Evolutionary conservation across 2,113 vertebrate genomes (phyloP).

Genomic region (Dolichotis patagonum): DNA sequence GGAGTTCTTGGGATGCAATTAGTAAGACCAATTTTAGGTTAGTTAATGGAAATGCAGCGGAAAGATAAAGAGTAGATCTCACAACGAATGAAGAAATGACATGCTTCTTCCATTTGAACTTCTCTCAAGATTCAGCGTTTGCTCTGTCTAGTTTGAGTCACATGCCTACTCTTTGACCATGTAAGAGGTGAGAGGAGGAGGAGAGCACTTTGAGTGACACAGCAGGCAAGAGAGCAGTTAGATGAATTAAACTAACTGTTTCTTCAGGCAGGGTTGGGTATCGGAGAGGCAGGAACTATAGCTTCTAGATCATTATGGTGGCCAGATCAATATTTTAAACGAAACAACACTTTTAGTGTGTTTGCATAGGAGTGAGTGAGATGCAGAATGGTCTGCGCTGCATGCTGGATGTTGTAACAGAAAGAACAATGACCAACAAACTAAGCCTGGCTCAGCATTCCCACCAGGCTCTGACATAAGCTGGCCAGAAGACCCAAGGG

Average conservation of each 20-base stretch:
- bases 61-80: neutral
- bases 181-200: no score
- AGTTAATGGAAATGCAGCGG: neutral
- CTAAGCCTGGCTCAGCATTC: neutral
- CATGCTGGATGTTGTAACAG: neutral
- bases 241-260: neutral
- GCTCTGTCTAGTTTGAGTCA: neutral
- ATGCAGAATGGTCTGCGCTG: neutral
- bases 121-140: neutral
- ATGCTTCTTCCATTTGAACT: neutral
- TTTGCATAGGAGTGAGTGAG: neutral
- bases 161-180: neutral
- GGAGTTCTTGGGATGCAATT: neutral
- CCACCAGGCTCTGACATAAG: neutral
- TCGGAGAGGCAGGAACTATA: neutral
- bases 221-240: neutral
- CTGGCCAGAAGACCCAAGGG: neutral
- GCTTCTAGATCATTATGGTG: neutral
- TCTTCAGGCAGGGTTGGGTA: neutral
- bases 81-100: neutral
- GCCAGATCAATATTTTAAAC: neutral
- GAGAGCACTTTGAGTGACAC: neutral
- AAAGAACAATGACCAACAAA: neutral
- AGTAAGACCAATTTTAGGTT: constrained; percentile 23
- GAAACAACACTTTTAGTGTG: neutral